Base-by-base conservation (phyloP, 2,113 vertebrate genomes). In the Centropus bengalensis region DNA sequence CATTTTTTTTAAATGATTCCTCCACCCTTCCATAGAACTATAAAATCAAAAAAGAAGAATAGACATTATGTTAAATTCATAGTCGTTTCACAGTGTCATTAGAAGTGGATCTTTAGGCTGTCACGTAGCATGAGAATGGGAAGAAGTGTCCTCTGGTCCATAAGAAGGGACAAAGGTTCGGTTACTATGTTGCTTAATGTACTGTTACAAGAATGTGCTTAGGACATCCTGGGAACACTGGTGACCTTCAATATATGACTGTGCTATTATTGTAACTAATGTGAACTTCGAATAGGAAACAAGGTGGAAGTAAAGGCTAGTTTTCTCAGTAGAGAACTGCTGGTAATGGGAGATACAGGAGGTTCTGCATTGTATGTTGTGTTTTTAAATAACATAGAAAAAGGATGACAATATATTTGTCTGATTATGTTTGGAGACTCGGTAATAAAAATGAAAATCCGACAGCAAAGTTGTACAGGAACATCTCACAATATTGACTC, bases 121-220 rank as follows among this genome's bases (percentile, higher is more conserved):
- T 56, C 54, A 8, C 28, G 28, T 51, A 32, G 28, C 85, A 82
- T 38, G 23, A 19, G 49, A 63, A 74, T 38, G 33, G 38, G 75
- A 75, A 82, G 56, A 63, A 81, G 4, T n/a, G 44, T 77, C 28
- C 1, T 0, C 15, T 18, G 52, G 14, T 8, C 5, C 32, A 20
- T 28, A 14, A 32, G 9, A 67, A 55, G 12, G 19, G 18, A 11
- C 40, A 30, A 81, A 54, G 7, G 1, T 70, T 73, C 9, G 45
- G 30, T 77, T 67, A 15, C 6, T 55, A 0, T 10, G 42, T 19
- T 22, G 14, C 7, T 79, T 10, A 45, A 1, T 1, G 2, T 64
- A 26, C 30, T 75, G 14, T 49, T 49, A 68, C 28, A 28, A 42
- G 32, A 38, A 18, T 20, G 7, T 73, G 2, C 11, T 40, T n/a